phyloP scores from a whole-genome alignment of 1,140 invertebrate species.

The Caenorhabditis inopinata region DNA sequence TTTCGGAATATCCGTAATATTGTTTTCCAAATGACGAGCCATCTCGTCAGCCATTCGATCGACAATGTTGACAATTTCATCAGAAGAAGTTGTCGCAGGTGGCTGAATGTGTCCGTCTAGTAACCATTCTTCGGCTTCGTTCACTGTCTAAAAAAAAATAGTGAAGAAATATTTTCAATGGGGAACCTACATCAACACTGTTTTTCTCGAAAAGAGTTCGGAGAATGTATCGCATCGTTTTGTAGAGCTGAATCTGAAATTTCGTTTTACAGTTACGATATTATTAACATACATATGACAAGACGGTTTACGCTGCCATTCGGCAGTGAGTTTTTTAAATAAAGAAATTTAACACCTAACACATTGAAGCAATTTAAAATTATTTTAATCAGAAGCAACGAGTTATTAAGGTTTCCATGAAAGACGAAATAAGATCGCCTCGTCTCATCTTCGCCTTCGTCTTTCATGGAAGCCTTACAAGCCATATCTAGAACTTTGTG shows the following conservation, averaged over 20 bases:
- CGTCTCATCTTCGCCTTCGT: too few species aligned
- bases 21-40: neutral
- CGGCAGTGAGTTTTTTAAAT: too few species aligned
- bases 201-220: constrained; percentile 3
- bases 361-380: too few species aligned
- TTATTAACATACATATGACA: too few species aligned
- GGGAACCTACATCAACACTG: neutral
- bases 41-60: constrained; percentile 7
- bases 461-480: too few species aligned
- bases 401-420: too few species aligned
- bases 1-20: neutral
- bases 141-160: neutral
- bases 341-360: too few species aligned
- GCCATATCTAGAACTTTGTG: too few species aligned
- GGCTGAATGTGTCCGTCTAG: neutral
- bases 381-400: too few species aligned
- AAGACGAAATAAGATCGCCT: too few species aligned
- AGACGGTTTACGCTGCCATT: too few species aligned
- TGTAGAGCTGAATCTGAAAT: constrained; percentile 39
- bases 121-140: neutral
- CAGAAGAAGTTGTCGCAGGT: neutral
- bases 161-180: neutral
- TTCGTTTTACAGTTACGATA: neutral
- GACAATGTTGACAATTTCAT: constrained; percentile 16
- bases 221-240: neutral